These are phyloP conservation scores for Thalassoma bifasciatum DNA, from an alignment of 2,113 vertebrate genomes.

Conservation along the genomic window DNA sequence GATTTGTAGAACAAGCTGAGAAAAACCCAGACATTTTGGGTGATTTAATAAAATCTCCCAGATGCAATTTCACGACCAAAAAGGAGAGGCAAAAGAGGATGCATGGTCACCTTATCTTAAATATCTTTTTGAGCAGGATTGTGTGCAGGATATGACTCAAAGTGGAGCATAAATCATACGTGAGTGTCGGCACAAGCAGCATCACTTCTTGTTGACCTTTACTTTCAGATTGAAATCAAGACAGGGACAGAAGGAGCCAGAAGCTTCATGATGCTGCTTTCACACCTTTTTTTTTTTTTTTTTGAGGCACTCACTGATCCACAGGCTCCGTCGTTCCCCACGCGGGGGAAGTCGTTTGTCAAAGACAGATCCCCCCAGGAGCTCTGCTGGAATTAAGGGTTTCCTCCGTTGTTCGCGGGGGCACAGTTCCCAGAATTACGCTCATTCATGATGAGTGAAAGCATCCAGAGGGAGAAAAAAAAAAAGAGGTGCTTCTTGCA, in stretches of 20 bases:
- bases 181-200: slow-evolving; percentile 6
- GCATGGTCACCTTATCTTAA: too few species aligned
- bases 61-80: too few species aligned
- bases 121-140: not conserved
- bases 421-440: slow-evolving; percentile 77
- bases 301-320: slow-evolving; percentile 51
- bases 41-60: too few species aligned
- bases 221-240: slow-evolving; percentile 33
- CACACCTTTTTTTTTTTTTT: slow-evolving; percentile 46
- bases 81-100: too few species aligned
- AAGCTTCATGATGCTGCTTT: slow-evolving; percentile 48
- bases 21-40: too few species aligned
- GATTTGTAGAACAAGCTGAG: too few species aligned
- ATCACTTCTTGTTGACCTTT: slow-evolving; percentile 42
- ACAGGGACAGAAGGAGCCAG: slow-evolving; percentile 26
- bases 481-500: slow-evolving; percentile 60
- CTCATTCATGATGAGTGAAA: slow-evolving; percentile 78
- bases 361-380: slow-evolving; percentile 72
- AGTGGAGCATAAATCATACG: slow-evolving; percentile 25
- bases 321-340: slow-evolving; percentile 28
- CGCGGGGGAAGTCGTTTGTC: slow-evolving; percentile 67
- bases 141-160: not conserved
- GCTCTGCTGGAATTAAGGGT: slow-evolving; percentile 75
- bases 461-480: slow-evolving; percentile 54
- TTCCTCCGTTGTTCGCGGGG: slow-evolving; percentile 67